phyloP scores from a whole-genome alignment of 2,797 vertebrate genomes.

The Catharus ustulatus region DNA sequence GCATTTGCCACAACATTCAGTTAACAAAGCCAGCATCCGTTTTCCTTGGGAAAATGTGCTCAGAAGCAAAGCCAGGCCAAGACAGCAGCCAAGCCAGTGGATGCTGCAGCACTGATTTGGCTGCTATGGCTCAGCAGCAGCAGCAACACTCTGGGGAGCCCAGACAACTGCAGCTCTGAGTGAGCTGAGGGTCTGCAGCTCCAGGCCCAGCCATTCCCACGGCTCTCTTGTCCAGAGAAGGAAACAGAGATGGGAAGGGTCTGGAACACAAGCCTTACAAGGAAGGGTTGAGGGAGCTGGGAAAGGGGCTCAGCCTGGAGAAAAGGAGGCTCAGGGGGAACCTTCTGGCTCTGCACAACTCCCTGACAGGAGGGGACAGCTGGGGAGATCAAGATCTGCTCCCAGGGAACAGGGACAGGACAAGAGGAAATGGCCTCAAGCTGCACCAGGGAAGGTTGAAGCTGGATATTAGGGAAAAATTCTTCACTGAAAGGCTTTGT shows the following conservation, averaged over 20 bases:
- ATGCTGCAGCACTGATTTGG: neutral
- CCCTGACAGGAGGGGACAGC: neutral
- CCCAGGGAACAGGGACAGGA: neutral
- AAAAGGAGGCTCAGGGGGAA: neutral
- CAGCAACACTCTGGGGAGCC: accelerated
- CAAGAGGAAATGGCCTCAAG: too few relatives aligned
- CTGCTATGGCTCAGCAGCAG: neutral
- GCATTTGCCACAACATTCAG: neutral
- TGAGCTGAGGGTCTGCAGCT: neutral
- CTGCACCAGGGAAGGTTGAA: neutral
- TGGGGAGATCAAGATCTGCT: accelerated
- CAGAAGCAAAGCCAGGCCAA: neutral
- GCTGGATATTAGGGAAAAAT: neutral
- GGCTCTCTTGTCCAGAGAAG: neutral
- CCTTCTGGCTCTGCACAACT: neutral
- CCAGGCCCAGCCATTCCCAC: accelerated
- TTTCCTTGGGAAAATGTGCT: neutral
- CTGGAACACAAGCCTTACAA: neutral
- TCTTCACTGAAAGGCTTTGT: neutral
- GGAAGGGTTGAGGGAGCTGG: neutral
- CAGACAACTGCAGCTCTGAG: accelerated
- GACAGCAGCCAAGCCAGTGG: neutral
- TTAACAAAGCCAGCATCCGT: neutral
- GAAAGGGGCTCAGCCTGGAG: neutral
- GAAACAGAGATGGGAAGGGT: too few relatives aligned